phyloP scores from a whole-genome alignment of 2,113 vertebrate species.

The Pogonocichla stellata region DNA sequence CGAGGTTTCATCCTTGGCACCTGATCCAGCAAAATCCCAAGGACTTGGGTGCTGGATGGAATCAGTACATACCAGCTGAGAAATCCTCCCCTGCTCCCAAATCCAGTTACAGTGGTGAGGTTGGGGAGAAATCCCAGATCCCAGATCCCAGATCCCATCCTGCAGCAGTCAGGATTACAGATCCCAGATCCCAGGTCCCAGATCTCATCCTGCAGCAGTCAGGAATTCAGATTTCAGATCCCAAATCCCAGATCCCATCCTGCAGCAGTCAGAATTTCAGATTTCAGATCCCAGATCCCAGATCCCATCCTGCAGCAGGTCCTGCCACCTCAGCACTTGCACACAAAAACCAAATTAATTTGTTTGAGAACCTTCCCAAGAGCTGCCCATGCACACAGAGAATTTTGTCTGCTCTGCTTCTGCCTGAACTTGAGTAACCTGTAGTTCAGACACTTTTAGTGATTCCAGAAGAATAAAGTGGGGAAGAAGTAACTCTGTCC shows the following conservation, averaged over 20 bases:
- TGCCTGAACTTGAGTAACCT: background rate
- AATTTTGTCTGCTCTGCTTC: background rate
- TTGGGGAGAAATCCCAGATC: background rate
- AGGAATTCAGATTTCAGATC: too few relatives aligned
- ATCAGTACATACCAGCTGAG: background rate
- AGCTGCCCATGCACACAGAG: too few relatives aligned
- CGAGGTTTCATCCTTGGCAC: too few relatives aligned
- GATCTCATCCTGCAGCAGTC: too few relatives aligned
- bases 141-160: background rate
- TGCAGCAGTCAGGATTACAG: too few relatives aligned
- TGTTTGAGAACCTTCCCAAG: background rate
- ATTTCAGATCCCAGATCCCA: too few relatives aligned
- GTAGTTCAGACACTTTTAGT: fast-evolving
- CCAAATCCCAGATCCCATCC: too few relatives aligned
- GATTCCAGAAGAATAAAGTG: background rate
- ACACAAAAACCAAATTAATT: background rate
- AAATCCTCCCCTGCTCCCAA: background rate
- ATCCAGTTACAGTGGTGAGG: fast-evolving
- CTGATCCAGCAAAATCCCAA: background rate
- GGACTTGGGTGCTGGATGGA: background rate
- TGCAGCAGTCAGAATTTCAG: too few relatives aligned
- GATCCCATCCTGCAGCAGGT: too few relatives aligned
- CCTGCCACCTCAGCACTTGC: background rate
- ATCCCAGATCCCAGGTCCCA: too few relatives aligned
- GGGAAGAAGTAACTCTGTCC: background rate